Percentiles rank a stretch among this genome's conserved stretches.
Evolutionary conservation across 2,888 invertebrate species (phyloP).

Genomic region (Pardosa pseudoannulata): DNA sequence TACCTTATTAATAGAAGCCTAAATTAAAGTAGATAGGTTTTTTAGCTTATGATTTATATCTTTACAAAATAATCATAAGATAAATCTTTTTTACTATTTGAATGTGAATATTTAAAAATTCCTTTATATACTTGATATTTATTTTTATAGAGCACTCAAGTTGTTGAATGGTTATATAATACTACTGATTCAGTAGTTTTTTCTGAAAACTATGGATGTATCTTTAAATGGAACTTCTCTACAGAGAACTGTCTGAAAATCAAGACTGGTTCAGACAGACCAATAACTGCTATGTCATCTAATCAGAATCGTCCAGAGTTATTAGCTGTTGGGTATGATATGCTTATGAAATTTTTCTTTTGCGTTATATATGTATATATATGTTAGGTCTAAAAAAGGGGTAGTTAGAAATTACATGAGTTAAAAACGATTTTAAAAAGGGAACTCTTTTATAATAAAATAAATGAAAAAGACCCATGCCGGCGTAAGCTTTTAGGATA

Average conservation of each 20-base stretch:
- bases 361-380: too few relatives aligned
- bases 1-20: not conserved
- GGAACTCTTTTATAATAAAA: too few relatives aligned
- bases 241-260: not conserved
- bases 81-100: too few relatives aligned
- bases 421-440: too few relatives aligned
- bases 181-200: constrained; percentile 19
- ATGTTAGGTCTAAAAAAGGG: too few relatives aligned
- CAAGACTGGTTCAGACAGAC: constrained; percentile 6
- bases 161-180: constrained; percentile 30
- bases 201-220: not conserved
- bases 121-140: not conserved
- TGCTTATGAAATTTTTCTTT: not conserved
- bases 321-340: constrained; percentile 32
- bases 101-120: not conserved
- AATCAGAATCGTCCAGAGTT: constrained; percentile 21
- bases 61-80: too few relatives aligned
- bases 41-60: too few relatives aligned
- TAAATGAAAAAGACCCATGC: too few relatives aligned
- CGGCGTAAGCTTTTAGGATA: too few relatives aligned
- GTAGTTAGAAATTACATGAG: too few relatives aligned
- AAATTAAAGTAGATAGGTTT: too few relatives aligned
- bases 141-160: constrained; percentile 4
- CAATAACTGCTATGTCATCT: constrained; percentile 1
- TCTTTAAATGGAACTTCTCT: constrained; percentile 18